phyloP scores from a whole-genome alignment of 1,140 invertebrate species.

The Subanguina moxae region DNA sequence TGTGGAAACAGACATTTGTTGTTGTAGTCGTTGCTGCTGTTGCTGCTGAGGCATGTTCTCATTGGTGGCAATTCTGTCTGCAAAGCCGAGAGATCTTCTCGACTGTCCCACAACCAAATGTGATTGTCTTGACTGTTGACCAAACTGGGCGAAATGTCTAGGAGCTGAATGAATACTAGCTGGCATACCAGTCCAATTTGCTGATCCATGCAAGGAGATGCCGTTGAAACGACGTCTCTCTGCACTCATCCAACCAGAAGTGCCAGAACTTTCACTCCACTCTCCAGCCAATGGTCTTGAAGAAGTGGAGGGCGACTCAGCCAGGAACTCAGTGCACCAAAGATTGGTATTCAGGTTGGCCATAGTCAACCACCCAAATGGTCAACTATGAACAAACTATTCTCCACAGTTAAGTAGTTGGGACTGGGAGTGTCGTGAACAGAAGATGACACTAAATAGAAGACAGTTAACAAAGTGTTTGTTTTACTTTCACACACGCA shows the following conservation, averaged over 20 bases:
- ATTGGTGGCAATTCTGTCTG: neutral
- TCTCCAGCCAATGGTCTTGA: too few relatives aligned
- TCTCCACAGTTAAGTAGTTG: too few relatives aligned
- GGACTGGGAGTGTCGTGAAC: too few relatives aligned
- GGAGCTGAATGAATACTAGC: neutral
- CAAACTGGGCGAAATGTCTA: neutral
- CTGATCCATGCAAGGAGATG: neutral
- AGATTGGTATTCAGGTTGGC: neutral
- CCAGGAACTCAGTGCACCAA: conserved; percentile 1
- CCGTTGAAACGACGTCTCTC: neutral
- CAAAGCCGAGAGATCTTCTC: neutral
- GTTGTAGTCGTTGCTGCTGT: too few relatives aligned
- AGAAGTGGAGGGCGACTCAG: conserved; percentile 4
- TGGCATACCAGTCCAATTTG: neutral
- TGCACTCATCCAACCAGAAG: conserved; percentile 1
- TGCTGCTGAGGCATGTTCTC: neutral
- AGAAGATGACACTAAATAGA: too few relatives aligned
- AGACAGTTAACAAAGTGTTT: too few relatives aligned
- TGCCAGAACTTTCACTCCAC: too few relatives aligned
- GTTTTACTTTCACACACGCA: too few relatives aligned
- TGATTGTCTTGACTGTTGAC: neutral
- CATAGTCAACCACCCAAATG: too few relatives aligned
- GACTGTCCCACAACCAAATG: conserved; percentile 1
- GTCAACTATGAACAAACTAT: too few relatives aligned
- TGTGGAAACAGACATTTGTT: neutral